phyloP scores from a whole-genome alignment of 2,113 vertebrate genomes.

The Eolophus roseicapilla region DNA sequence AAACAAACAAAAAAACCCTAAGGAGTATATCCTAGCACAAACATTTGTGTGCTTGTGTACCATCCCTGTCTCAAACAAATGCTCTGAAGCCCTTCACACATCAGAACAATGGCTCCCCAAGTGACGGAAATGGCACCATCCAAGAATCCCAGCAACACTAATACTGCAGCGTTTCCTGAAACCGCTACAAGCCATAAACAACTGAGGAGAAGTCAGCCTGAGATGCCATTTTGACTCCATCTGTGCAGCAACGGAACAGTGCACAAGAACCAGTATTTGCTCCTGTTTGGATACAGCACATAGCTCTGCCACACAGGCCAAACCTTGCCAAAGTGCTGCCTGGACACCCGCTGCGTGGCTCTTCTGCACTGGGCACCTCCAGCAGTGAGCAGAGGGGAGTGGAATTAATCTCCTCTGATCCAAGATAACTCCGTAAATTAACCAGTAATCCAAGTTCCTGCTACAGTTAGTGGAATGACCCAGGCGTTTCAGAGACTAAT shows the following conservation, averaged over 20 bases:
- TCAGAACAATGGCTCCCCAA: not conserved
- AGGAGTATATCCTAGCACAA: not conserved
- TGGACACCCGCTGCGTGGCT: accelerated
- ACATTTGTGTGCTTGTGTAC: not conserved
- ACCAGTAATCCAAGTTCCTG: not conserved
- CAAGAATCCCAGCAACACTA: not conserved
- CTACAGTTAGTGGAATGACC: not conserved
- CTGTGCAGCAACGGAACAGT: not conserved
- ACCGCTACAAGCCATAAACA: not conserved
- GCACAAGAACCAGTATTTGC: accelerated
- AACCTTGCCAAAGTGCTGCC: not conserved
- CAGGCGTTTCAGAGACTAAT: not conserved
- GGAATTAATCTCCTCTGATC: not conserved
- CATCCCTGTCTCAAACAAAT: not conserved
- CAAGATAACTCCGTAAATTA: not conserved
- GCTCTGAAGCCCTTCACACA: slow-evolving; percentile 21
- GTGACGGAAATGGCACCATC: not conserved
- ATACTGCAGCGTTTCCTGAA: not conserved
- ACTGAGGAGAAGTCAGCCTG: not conserved
- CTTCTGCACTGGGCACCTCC: not conserved
- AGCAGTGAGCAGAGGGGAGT: accelerated
- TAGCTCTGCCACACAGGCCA: not conserved
- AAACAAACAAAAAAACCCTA: not conserved
- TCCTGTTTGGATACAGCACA: not conserved
- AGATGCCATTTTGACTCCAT: not conserved